Conservation (phyloP, 2,797 vertebrate genomes). For the Clarias platycephalus region DNA sequence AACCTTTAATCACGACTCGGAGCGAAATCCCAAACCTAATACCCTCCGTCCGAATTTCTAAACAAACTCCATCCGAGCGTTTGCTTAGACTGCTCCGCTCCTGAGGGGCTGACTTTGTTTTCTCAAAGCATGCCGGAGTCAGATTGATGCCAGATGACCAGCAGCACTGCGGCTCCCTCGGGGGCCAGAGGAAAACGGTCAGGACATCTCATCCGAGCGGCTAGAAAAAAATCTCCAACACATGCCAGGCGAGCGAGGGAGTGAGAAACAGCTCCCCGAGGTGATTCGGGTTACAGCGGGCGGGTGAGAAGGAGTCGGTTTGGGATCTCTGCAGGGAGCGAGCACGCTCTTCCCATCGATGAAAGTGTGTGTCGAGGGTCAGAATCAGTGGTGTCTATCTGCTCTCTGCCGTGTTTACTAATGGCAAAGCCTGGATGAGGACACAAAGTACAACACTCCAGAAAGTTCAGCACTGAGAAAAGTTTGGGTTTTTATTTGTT, state of each 20-base stretch:
- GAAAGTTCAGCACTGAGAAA: constrained; percentile 13
- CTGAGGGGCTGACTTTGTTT: constrained; percentile 42
- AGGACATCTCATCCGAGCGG: constrained; percentile 39
- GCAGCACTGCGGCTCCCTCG: constrained; percentile 31
- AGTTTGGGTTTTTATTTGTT: background rate
- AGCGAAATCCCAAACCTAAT: constrained; percentile 24
- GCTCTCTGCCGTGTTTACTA: constrained; percentile 17
- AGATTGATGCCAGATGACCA: constrained; percentile 55
- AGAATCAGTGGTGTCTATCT: constrained; percentile 8
- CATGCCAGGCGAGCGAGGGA: constrained; percentile 48
- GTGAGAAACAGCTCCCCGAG: constrained; percentile 17
- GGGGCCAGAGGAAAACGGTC: constrained; percentile 28
- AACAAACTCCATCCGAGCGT: constrained; percentile 32
- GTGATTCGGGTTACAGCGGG: background rate
- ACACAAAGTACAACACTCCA: background rate
- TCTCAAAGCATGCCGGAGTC: constrained; percentile 32
- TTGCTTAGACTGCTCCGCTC: constrained; percentile 32
- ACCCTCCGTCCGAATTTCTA: constrained; percentile 28
- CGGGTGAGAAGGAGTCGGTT: constrained; percentile 28
- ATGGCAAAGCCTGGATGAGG: constrained; percentile 3
- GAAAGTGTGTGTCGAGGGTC: constrained; percentile 9
- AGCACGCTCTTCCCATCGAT: background rate
- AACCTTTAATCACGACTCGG: constrained; percentile 21
- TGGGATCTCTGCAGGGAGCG: background rate
- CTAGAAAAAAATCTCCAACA: constrained; percentile 48